phyloP scores from a whole-genome alignment of 2,888 invertebrate genomes.

The Zhuqinia jingwanae region DNA sequence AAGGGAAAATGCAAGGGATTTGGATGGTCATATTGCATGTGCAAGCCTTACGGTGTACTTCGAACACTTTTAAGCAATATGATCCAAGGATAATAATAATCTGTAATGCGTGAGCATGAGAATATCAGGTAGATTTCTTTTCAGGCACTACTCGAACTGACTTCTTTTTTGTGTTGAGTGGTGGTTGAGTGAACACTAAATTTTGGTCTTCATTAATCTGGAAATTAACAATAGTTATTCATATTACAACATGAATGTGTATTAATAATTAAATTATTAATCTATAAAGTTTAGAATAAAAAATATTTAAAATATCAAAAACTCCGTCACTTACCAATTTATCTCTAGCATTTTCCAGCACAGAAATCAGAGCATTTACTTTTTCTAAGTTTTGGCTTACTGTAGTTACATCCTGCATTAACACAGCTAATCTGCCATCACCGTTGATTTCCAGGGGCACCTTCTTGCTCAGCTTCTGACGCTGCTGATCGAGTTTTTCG shows the following conservation, averaged over 20 bases:
- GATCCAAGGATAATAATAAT: constrained; percentile 1
- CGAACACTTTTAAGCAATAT: constrained; percentile 23
- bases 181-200: constrained; percentile 31
- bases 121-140: not conserved
- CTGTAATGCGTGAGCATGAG: too few species aligned
- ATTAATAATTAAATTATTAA: too few species aligned
- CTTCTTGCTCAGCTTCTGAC: not conserved
- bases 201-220: constrained; percentile 36
- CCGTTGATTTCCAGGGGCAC: constrained; percentile 19
- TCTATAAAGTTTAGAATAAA: too few species aligned
- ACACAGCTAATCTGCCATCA: constrained; percentile 12
- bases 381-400: constrained; percentile 1
- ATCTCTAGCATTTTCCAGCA: constrained; percentile 22
- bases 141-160: not conserved
- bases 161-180: not conserved
- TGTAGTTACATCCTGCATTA: constrained; percentile 38
- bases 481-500: not conserved
- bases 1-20: constrained; percentile 51
- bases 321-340: constrained; percentile 38
- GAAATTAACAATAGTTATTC: too few species aligned
- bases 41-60: constrained; percentile 11
- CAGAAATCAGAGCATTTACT: constrained; percentile 25
- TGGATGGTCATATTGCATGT: constrained; percentile 48
- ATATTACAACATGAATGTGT: too few species aligned
- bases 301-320: too few species aligned